Conservation (phyloP, 2,888 invertebrate species). For the Hanleya hanleyi region DNA sequence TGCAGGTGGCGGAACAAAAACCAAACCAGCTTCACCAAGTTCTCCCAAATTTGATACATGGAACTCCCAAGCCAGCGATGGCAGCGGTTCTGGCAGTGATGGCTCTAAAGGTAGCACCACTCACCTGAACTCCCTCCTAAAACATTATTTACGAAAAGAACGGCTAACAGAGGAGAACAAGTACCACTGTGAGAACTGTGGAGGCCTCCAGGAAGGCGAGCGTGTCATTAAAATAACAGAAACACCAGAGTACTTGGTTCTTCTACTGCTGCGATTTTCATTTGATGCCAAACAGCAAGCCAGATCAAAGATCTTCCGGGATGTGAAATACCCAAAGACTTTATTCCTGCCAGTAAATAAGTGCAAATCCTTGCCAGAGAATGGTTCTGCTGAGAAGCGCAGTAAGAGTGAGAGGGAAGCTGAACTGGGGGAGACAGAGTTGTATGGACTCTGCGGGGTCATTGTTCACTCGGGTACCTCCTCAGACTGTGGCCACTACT, state of each 20-base stretch:
- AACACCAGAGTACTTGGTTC: slow-evolving; percentile 84
- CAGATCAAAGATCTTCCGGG: slow-evolving; percentile 84
- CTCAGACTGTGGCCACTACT: slow-evolving; percentile 91
- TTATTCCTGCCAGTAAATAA: slow-evolving; percentile 63
- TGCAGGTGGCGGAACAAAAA: slow-evolving; percentile 31
- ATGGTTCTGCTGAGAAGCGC: neutral
- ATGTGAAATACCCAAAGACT: slow-evolving; percentile 70
- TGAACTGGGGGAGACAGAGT: slow-evolving; percentile 67
- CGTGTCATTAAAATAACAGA: slow-evolving; percentile 81
- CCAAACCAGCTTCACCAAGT: neutral
- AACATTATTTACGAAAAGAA: slow-evolving; percentile 85
- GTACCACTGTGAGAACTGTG: slow-evolving; percentile 87
- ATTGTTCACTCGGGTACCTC: slow-evolving; percentile 89
- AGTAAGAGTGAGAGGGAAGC: slow-evolving; percentile 27
- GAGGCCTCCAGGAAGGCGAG: slow-evolving; percentile 84
- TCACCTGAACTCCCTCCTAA: slow-evolving; percentile 83
- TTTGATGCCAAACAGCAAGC: slow-evolving; percentile 82
- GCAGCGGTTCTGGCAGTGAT: neutral
- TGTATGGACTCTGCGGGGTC: slow-evolving; percentile 85
- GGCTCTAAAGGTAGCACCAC: slow-evolving; percentile 24
- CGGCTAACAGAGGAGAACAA: slow-evolving; percentile 86
- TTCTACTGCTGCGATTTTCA: slow-evolving; percentile 87
- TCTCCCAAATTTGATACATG: neutral
- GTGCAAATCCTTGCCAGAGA: slow-evolving; percentile 5
- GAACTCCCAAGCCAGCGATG: neutral